Conservation (phyloP, 2,113 vertebrate genomes). For the Accipiter cooperii region DNA sequence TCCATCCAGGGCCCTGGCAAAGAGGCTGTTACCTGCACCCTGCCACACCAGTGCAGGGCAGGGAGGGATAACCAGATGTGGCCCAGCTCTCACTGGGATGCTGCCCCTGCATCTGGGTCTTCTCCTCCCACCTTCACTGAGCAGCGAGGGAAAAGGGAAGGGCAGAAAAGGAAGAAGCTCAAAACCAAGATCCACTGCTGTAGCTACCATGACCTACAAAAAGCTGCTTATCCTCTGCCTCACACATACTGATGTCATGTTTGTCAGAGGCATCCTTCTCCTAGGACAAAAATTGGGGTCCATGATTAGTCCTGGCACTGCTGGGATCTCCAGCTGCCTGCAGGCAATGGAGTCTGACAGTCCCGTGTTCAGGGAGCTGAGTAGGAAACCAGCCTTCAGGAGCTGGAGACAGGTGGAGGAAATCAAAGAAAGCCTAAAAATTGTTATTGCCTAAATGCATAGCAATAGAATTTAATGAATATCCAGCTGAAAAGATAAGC, state of each 20-base stretch:
- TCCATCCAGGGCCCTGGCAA: not conserved
- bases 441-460: not conserved
- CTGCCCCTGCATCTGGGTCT: not conserved
- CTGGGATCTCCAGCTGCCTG: not conserved
- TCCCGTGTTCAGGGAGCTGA: not conserved
- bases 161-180: not conserved
- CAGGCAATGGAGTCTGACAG: not conserved
- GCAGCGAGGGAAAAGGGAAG: not conserved
- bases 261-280: not conserved
- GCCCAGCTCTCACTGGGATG: not conserved
- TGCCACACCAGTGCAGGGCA: not conserved
- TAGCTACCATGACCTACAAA: not conserved
- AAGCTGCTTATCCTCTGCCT: not conserved
- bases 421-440: not conserved
- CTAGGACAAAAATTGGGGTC: not conserved
- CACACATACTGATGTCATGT: not conserved
- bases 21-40: not conserved
- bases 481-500: not conserved
- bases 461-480: not conserved
- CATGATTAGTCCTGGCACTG: not conserved
- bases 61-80: not conserved
- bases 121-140: not conserved
- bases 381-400: not conserved
- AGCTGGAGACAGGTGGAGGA: not conserved
- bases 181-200: not conserved